A percentile compares a stretch with the other conserved stretches of the same genome.
These are phyloP conservation scores for Nebria ingens DNA, from an alignment of 1,140 invertebrate genomes.

Conservation along the genomic window DNA sequence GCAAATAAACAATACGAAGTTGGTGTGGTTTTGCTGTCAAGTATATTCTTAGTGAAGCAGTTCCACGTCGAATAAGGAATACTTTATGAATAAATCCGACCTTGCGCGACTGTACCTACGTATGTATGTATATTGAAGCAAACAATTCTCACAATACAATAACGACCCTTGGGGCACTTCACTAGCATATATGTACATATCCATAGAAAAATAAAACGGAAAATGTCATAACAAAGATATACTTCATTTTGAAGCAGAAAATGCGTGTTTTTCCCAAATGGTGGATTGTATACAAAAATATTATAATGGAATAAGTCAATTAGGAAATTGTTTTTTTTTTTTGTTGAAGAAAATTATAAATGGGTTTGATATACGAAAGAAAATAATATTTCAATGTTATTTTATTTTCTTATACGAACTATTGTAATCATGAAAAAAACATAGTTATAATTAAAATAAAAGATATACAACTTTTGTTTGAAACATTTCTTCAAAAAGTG, in stretches of 20 bases:
- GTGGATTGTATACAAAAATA: neutral
- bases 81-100: neutral
- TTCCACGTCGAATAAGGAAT: neutral
- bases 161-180: neutral
- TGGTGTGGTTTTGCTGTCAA: neutral
- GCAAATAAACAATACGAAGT: neutral
- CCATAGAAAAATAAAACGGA: no score
- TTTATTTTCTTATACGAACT: no score
- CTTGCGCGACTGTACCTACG: no score
- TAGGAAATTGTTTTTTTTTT: neutral
- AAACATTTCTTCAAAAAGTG: no score
- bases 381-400: no score
- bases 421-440: no score
- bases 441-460: no score
- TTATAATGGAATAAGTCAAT: neutral
- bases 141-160: neutral
- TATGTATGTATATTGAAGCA: neutral
- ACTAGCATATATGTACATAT: no score
- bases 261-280: neutral
- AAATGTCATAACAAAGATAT: neutral
- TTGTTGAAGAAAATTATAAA: no score
- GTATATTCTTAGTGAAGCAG: neutral
- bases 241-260: neutral
- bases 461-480: no score
- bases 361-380: no score